These are phyloP conservation scores for Fissipunctia ypsillon DNA, from an alignment of 2,888 invertebrate species.

Conservation along the genomic window DNA sequence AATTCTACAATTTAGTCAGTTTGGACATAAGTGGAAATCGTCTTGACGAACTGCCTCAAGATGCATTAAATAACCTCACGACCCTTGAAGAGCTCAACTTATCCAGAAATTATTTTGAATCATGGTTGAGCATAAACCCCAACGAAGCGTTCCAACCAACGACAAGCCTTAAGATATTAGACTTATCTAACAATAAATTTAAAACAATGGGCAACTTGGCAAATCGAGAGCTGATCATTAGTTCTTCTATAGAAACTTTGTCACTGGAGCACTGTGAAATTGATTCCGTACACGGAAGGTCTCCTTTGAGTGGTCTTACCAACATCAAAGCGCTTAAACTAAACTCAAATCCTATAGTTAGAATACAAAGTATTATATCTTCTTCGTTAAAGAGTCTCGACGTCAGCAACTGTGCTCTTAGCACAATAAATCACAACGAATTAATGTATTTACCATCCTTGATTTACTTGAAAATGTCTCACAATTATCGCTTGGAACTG, in stretches of 20 bases:
- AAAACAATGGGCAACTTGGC: conserved; percentile 87
- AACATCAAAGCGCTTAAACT: conserved; percentile 89
- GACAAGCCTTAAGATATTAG: conserved; percentile 89
- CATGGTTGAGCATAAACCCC: conserved; percentile 91
- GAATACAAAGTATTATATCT: conserved; percentile 87
- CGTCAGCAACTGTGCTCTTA: conserved; percentile 90
- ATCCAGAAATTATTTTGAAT: conserved; percentile 91
- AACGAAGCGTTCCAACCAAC: conserved; percentile 87
- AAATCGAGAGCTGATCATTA: conserved; percentile 89
- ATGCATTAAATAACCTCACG: conserved; percentile 88
- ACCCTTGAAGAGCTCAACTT: conserved; percentile 91
- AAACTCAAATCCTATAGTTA: conserved; percentile 88
- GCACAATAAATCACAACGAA: conserved; percentile 87
- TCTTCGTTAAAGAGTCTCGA: conserved; percentile 89
- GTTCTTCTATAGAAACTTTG: conserved; percentile 90
- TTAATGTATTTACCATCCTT: conserved; percentile 91
- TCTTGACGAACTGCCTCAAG: conserved; percentile 85
- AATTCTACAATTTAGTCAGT: conserved; percentile 76
- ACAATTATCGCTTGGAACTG: conserved; percentile 91
- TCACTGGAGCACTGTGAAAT: conserved; percentile 92
- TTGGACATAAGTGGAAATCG: conserved; percentile 88
- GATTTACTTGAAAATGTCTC: conserved; percentile 91
- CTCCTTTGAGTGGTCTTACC: conserved; percentile 87
- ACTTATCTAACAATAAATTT: conserved; percentile 92
- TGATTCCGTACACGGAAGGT: conserved; percentile 86